These are phyloP conservation scores for Aurelia aurita complex sp. Pacific DNA, from an alignment of 30 jellyfish, hydroid and myxozoan genomes.

Conservation along the genomic window DNA sequence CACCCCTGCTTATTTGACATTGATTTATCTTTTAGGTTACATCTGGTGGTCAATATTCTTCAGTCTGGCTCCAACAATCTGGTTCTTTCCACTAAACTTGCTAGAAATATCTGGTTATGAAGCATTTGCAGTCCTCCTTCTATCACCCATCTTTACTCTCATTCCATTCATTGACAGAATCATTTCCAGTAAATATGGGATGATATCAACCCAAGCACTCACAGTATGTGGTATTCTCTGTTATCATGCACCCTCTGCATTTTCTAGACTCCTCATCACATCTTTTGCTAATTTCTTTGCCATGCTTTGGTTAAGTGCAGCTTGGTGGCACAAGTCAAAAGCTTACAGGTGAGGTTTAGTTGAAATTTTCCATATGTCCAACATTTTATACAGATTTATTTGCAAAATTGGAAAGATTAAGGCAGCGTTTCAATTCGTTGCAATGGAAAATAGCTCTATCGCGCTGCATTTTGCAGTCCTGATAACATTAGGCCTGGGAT, in stretches of 20 bases:
- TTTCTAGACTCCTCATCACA: slow-evolving; percentile 45
- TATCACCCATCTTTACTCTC: slow-evolving; percentile 61
- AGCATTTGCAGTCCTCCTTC: slow-evolving; percentile 60
- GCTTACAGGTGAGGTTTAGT: slow-evolving; percentile 23
- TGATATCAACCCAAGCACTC: slow-evolving; percentile 16
- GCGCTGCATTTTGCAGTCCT: no score
- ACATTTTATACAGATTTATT: no score
- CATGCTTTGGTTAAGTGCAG: slow-evolving; percentile 74
- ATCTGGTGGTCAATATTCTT: slow-evolving; percentile 74
- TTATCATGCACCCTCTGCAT: slow-evolving; percentile 70
- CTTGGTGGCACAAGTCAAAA: slow-evolving; percentile 39
- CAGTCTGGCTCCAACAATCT: slow-evolving; percentile 75
- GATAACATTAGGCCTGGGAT: no score
- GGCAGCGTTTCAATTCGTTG: no score
- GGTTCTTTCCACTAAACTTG: slow-evolving; percentile 73
- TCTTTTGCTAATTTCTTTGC: slow-evolving; percentile 56
- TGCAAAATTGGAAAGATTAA: no score
- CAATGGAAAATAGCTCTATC: no score
- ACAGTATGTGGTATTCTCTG: slow-evolving; percentile 47
- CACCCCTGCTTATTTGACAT: neutral
- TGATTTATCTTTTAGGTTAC: slow-evolving; percentile 27
- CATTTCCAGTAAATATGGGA: slow-evolving; percentile 41
- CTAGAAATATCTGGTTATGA: slow-evolving; percentile 73
- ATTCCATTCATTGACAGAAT: slow-evolving; percentile 38
- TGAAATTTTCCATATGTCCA: neutral